phyloP scores from a whole-genome alignment of 35 echinoderm and acorn worm genomes.

The Diadema setosum region DNA sequence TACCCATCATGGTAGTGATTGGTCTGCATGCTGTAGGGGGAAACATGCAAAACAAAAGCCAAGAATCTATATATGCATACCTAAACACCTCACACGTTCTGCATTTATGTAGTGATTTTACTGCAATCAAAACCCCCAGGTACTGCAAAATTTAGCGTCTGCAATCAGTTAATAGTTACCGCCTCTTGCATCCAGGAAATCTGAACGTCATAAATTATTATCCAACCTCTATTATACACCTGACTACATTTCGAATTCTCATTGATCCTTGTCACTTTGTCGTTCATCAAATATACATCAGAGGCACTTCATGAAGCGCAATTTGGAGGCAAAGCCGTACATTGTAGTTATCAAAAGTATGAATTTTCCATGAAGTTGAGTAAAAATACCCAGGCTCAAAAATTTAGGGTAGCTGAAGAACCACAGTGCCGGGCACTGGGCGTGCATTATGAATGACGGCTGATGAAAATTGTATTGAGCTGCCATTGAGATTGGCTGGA shows the following conservation, averaged over 20 bases:
- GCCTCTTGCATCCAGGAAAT: not conserved
- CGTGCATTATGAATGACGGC: not conserved
- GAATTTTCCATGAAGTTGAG: constrained; percentile 14
- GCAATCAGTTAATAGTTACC: not conserved
- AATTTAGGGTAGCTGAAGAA: not conserved
- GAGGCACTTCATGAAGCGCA: not conserved
- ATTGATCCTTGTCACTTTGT: not conserved
- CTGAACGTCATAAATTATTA: constrained; percentile 22
- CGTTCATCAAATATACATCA: not conserved
- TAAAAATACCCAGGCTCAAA: constrained; percentile 2
- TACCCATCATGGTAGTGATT: too few species aligned
- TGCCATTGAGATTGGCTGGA: not conserved
- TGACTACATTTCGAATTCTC: not conserved
- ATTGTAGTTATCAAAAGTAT: constrained; percentile 8
- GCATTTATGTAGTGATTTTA: too few species aligned
- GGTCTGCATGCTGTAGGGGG: too few species aligned
- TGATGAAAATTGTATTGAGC: not conserved
- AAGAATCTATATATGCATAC: too few species aligned
- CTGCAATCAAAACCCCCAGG: too few species aligned
- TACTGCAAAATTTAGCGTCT: not conserved
- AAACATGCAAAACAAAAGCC: too few species aligned
- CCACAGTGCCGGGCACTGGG: not conserved
- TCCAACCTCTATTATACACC: not conserved
- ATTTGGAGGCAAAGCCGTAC: not conserved
- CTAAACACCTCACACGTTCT: too few species aligned